These are phyloP conservation scores for Apis florea DNA, from an alignment of 1,140 invertebrate species.

Conservation along the genomic window DNA sequence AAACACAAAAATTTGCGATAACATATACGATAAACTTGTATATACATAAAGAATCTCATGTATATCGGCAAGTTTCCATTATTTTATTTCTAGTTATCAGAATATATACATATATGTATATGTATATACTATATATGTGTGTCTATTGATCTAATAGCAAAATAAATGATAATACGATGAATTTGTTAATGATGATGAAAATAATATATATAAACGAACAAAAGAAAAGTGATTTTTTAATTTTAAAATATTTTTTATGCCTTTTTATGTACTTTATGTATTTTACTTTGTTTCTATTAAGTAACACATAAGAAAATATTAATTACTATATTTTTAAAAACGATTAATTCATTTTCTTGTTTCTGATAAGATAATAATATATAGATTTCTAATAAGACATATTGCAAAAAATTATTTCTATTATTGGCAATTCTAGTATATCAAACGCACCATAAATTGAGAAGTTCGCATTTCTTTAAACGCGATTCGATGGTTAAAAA, in stretches of 20 bases:
- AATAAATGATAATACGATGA: not conserved
- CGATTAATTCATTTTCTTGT: constrained; percentile 1
- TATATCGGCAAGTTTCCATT: not conserved
- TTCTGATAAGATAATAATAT: constrained; percentile 23
- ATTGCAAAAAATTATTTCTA: constrained; percentile 12
- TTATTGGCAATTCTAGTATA: not conserved
- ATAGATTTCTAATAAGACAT: not conserved
- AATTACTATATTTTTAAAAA: constrained; percentile 15
- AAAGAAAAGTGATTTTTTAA: not conserved
- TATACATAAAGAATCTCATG: not conserved
- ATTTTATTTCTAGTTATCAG: constrained; percentile 8
- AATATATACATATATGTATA: not conserved
- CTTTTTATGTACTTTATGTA: not conserved
- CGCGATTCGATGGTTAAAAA: constrained; percentile 32
- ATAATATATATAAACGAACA: not conserved
- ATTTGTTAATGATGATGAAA: not conserved
- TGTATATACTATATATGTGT: too few relatives aligned
- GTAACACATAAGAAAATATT: not conserved
- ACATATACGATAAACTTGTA: too few relatives aligned
- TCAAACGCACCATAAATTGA: not conserved
- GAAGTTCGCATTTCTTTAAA: not conserved
- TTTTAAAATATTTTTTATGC: not conserved
- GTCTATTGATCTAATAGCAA: not conserved
- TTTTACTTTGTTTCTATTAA: too few relatives aligned
- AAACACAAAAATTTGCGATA: too few relatives aligned